Evolutionary conservation across 2,888 invertebrate species (phyloP), one percentile per base, ranked within the genome.

Genomic region (Drosophila cognata): DNA sequence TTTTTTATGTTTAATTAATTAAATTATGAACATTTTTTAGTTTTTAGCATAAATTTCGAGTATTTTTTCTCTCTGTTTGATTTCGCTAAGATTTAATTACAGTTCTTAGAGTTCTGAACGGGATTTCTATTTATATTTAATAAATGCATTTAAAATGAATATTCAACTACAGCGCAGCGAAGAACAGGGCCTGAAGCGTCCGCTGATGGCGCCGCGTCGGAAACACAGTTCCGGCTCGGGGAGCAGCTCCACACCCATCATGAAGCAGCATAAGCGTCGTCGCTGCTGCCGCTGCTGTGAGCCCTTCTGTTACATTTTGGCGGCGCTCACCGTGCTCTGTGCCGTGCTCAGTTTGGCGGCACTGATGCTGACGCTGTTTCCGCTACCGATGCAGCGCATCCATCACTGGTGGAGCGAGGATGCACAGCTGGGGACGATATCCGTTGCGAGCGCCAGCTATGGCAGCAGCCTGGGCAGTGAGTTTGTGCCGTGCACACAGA

Each of bases 171-270:
- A 95, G 94, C 92, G 95, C 66, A 94, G 94, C 65, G 95, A 96
- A 85, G 96, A 96, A 78, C 94, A 95, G 79, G 95, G 95, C 5
- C 94, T 96, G 4, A 96, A 96, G 91, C 94, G 95, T 67, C 96
- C 96, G 0, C 92, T 96, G 29, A 96, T 96, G 96, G 95, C 96
- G 18, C 96, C 96, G 1, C 94, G 96, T 63, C 94, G 95, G 81
- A 96, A 95, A 90, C 92, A 93, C 51, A 83, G 75, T 48, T 73
- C 81, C 33, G 77, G 85, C 2, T 89, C 79, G 3, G 53, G 59
- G 0, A 46, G 41, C 73, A 93, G 94, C 43, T 93, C 94, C 33
- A 93, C 94, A 64, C 93, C 95, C 55, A 94, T 94, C 74, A 94
- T 94, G 89, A 94, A 94, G 79, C 93, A 92, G 75, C 87, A 87